Evolutionary conservation across 2,113 vertebrate species (phyloP).

Genomic region (Laticauda colubrina): DNA sequence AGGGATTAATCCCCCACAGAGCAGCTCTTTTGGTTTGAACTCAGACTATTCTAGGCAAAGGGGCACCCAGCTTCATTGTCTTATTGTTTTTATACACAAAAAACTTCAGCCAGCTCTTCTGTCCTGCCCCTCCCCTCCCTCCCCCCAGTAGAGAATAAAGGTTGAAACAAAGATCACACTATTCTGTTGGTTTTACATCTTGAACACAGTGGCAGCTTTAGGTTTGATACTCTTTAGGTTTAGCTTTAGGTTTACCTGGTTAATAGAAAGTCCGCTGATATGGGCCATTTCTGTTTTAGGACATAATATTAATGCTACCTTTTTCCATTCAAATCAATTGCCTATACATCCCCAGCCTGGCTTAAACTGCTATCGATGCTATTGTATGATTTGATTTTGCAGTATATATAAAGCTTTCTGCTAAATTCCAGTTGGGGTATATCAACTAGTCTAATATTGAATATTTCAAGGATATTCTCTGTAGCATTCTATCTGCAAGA

Average conservation of each 20-base stretch:
- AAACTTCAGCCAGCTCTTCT: neutral
- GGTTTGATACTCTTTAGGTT: neutral
- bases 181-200: slow-evolving; percentile 7
- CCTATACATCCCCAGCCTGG: neutral
- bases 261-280: neutral
- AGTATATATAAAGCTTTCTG: neutral
- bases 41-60: neutral
- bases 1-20: slow-evolving; percentile 11
- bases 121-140: neutral
- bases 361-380: neutral
- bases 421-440: neutral
- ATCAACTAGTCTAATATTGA: neutral
- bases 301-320: neutral
- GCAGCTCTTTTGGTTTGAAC: slow-evolving; percentile 13
- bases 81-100: slow-evolving; percentile 12
- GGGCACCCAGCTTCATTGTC: slow-evolving; percentile 24
- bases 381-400: neutral
- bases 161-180: slow-evolving; percentile 28
- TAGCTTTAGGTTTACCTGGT: slow-evolving; percentile 2
- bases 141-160: slow-evolving; percentile 19
- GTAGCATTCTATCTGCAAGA: neutral
- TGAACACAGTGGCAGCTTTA: neutral
- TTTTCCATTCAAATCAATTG: neutral
- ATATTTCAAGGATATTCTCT: neutral
- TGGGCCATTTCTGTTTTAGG: slow-evolving; percentile 31